Conservation (phyloP, 2,113 vertebrate genomes). For the Zapornia atra region DNA sequence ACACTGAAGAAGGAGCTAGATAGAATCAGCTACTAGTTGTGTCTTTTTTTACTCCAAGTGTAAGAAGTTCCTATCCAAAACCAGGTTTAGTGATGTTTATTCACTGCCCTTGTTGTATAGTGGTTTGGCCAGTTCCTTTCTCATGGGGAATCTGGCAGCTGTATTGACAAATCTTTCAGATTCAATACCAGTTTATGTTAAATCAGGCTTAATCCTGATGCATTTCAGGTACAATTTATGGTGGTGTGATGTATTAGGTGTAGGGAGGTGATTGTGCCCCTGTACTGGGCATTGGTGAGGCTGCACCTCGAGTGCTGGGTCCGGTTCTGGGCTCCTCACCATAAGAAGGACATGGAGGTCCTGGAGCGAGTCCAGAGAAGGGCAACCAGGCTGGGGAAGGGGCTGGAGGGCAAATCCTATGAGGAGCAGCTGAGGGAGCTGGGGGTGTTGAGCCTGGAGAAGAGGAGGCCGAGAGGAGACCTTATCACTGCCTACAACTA, state of each 20-base stretch:
- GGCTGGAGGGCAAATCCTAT: too few relatives aligned
- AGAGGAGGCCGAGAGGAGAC: too few relatives aligned
- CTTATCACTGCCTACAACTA: too few relatives aligned
- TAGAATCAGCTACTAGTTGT: not conserved
- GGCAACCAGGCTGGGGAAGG: too few relatives aligned
- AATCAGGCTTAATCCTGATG: not conserved
- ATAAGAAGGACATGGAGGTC: too few relatives aligned
- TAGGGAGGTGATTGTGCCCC: too few relatives aligned
- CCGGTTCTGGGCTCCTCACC: too few relatives aligned
- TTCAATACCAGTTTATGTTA: not conserved
- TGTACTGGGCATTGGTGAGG: too few relatives aligned
- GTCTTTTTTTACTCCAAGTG: not conserved
- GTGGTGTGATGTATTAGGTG: not conserved
- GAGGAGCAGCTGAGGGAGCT: too few relatives aligned
- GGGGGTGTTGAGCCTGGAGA: too few relatives aligned
- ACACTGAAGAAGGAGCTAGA: not conserved
- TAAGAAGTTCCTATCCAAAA: not conserved
- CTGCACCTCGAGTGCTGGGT: too few relatives aligned
- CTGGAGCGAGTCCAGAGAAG: too few relatives aligned
- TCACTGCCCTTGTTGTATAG: not conserved
- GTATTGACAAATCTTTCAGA: not conserved
- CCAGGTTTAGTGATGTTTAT: not conserved
- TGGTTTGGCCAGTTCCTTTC: not conserved
- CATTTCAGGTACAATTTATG: not conserved
- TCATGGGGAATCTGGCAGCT: not conserved